Conservation (phyloP, 2,113 vertebrate genomes). For the Ptilonorhynchus violaceus region DNA sequence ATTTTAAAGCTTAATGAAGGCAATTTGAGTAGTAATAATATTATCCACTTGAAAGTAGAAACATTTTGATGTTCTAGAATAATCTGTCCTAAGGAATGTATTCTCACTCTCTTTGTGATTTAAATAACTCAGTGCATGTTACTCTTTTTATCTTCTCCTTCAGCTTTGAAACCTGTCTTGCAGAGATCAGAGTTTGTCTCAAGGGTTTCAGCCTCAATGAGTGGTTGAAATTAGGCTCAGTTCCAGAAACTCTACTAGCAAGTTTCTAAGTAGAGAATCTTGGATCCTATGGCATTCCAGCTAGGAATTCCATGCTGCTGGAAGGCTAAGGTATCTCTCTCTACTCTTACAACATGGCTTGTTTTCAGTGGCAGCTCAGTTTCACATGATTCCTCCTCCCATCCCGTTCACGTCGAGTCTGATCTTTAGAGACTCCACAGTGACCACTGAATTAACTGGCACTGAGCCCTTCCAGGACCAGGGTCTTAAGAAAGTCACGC, state of each 20-base stretch:
- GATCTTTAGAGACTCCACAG: not conserved
- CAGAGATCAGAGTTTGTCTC: not conserved
- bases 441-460: not conserved
- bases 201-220: not conserved
- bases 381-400: not conserved
- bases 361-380: not conserved
- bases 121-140: not conserved
- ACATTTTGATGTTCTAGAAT: not conserved
- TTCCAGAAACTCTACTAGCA: not conserved
- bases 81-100: not conserved
- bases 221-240: not conserved
- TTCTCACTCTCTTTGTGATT: not conserved
- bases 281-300: not conserved
- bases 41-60: not conserved
- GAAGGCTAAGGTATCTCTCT: not conserved
- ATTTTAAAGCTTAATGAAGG: not conserved
- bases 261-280: not conserved
- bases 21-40: not conserved
- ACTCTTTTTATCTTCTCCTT: not conserved
- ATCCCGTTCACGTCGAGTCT: not conserved
- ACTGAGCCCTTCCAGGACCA: not conserved
- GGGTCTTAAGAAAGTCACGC: not conserved
- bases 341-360: accelerated
- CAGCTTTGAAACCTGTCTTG: not conserved
- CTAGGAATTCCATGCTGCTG: not conserved